Conservation (phyloP, 2,888 invertebrate species). For the Stenoptilia bipunctidactyla region DNA sequence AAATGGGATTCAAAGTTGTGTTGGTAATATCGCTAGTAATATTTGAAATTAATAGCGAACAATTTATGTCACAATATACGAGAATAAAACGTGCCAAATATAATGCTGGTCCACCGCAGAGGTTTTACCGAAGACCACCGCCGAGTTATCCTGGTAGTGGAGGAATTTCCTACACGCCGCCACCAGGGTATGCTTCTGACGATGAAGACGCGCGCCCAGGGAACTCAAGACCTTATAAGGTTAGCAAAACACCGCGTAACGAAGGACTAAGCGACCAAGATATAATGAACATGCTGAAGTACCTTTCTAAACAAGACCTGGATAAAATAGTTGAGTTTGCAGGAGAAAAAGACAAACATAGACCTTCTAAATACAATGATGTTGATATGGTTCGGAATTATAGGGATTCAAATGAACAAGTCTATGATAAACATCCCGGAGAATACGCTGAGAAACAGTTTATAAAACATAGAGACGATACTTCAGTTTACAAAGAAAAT, state of each 20-base stretch:
- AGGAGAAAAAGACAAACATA: constrained; percentile 22
- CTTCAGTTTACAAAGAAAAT: constrained; percentile 9
- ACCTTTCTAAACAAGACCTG: constrained; percentile 50
- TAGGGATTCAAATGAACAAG: not conserved
- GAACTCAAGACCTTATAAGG: constrained; percentile 31
- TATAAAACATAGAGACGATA: not conserved
- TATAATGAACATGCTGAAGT: constrained; percentile 43
- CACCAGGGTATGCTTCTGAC: constrained; percentile 30
- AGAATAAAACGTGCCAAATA: constrained; percentile 48
- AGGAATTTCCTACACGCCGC: constrained; percentile 43
- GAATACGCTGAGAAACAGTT: not conserved
- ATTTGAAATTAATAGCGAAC: constrained; percentile 24
- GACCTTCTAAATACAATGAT: not conserved
- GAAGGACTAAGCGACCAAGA: constrained; percentile 46
- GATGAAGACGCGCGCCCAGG: constrained; percentile 26
- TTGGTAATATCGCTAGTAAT: constrained; percentile 27
- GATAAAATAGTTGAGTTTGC: constrained; percentile 47
- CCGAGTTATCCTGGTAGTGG: constrained; percentile 26
- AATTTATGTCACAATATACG: constrained; percentile 18
- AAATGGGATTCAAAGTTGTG: constrained; percentile 6
- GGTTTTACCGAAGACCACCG: constrained; percentile 41
- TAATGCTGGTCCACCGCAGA: constrained; percentile 33
- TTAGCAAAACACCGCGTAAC: constrained; percentile 38
- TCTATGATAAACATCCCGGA: not conserved
- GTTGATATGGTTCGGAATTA: not conserved